phyloP scores from a whole-genome alignment of 2,888 invertebrate species.

The Cylindroiulus punctatus region DNA sequence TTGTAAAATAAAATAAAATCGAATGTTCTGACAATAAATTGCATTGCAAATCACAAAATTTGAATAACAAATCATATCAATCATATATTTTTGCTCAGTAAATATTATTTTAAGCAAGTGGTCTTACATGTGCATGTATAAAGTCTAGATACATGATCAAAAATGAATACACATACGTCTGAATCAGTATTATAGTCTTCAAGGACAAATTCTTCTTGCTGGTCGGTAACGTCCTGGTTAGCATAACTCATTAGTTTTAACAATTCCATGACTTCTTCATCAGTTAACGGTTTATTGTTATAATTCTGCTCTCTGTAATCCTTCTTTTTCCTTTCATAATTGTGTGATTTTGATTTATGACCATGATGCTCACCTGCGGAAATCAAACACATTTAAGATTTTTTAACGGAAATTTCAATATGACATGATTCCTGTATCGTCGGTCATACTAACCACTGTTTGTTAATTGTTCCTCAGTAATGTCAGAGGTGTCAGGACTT shows the following conservation, averaged over 20 bases:
- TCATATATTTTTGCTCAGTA: background rate
- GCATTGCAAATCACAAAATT: too few species aligned
- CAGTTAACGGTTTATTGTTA: constrained; percentile 16
- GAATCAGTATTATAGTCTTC: constrained; percentile 7
- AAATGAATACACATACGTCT: background rate
- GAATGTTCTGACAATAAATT: too few species aligned
- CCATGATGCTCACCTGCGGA: background rate
- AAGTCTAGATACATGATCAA: background rate
- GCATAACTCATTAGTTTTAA: background rate
- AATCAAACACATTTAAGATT: background rate
- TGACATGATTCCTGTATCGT: too few species aligned
- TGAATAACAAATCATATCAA: too few species aligned
- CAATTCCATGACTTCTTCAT: constrained; percentile 15
- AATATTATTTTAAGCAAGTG: background rate
- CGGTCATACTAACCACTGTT: background rate
- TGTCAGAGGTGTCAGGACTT: background rate
- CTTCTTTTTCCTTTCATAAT: constrained; percentile 10
- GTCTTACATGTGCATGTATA: background rate
- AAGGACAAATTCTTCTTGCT: background rate
- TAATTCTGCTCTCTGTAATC: constrained; percentile 23
- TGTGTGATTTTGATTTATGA: constrained; percentile 17
- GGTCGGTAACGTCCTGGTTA: background rate
- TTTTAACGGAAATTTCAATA: background rate
- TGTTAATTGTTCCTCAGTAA: background rate
- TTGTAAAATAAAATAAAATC: too few species aligned